phyloP scores from a whole-genome alignment of 2,113 vertebrate genomes.

The Athene cunicularia region DNA sequence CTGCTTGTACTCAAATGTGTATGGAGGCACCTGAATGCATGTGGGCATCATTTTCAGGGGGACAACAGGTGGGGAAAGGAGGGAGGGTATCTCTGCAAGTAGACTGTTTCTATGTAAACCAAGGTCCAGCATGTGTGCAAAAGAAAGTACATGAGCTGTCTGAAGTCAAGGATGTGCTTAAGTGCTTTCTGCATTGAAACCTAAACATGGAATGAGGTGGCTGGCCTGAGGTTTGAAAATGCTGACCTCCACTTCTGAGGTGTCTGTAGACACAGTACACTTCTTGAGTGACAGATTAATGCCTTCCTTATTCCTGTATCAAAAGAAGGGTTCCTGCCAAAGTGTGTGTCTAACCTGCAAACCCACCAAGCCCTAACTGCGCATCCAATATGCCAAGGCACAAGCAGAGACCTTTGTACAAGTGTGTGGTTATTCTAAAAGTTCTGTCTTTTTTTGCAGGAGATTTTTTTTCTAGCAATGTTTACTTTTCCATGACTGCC shows the following conservation, averaged over 20 bases:
- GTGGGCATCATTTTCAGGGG: accelerated
- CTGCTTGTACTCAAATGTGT: background rate
- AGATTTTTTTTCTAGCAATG: background rate
- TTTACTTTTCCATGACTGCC: background rate
- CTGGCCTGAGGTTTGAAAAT: background rate
- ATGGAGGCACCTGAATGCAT: background rate
- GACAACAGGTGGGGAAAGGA: background rate
- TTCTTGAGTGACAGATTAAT: background rate
- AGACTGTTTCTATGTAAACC: background rate
- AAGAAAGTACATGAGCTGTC: background rate
- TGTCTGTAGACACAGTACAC: background rate
- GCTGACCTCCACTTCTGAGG: background rate
- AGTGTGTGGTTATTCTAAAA: background rate
- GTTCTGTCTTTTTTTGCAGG: background rate
- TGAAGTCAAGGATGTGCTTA: background rate
- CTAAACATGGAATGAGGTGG: background rate
- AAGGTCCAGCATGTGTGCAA: background rate
- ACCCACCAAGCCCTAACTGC: accelerated
- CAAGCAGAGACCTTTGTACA: background rate
- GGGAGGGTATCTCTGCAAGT: background rate
- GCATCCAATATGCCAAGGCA: accelerated
- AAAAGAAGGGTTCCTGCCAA: background rate
- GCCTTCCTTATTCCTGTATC: background rate
- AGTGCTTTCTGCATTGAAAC: background rate
- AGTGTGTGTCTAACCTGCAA: background rate